A percentile compares a stretch with the other conserved stretches of the same genome.
Conservation (phyloP, 2,113 vertebrate genomes). For the Chaetops frenatus region DNA sequence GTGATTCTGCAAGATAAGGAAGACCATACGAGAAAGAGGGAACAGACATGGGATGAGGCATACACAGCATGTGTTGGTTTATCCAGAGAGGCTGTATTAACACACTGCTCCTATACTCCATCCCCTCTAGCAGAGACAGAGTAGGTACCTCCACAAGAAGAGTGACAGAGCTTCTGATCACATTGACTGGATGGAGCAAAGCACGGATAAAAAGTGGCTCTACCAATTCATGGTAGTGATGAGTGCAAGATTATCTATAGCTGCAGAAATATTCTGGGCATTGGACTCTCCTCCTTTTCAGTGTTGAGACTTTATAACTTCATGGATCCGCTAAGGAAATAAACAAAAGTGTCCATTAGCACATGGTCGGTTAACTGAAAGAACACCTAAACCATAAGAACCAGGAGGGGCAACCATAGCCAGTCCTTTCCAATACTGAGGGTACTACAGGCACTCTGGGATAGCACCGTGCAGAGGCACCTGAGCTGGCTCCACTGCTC, state of each 20-base stretch:
- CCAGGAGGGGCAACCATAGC: not conserved
- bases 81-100: not conserved
- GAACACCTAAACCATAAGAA: not conserved
- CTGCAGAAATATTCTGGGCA: not conserved
- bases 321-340: not conserved
- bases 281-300: not conserved
- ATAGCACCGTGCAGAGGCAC: not conserved
- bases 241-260: not conserved
- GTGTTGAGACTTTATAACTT: not conserved
- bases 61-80: not conserved
- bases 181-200: not conserved
- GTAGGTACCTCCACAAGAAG: not conserved
- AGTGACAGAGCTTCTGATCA: not conserved
- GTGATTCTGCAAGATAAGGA: not conserved
- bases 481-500: not conserved
- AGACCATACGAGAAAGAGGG: not conserved
- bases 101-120: rapidly evolving
- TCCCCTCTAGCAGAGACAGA: not conserved
- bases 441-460: not conserved
- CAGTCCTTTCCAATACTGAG: not conserved
- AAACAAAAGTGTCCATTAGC: not conserved
- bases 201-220: not conserved
- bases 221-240: not conserved
- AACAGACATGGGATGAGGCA: not conserved
- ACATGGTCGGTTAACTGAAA: not conserved